Conservation (phyloP, 2,888 invertebrate genomes). For the Augochlorella aurata region DNA sequence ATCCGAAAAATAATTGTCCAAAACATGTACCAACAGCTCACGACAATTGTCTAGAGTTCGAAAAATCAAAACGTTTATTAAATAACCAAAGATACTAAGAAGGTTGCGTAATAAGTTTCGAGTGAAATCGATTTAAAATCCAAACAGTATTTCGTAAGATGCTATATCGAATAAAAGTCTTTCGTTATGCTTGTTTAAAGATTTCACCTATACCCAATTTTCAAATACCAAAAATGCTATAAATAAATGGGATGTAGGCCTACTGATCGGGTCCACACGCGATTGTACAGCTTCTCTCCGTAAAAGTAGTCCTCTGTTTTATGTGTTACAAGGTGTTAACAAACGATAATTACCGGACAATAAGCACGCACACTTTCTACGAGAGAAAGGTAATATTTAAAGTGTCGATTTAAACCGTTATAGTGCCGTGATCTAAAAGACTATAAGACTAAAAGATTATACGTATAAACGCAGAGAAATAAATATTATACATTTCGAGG, state of each 20-base stretch:
- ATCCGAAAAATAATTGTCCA: background rate
- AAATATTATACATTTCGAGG: background rate
- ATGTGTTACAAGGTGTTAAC: slow-evolving; percentile 1
- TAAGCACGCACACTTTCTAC: slow-evolving; percentile 9
- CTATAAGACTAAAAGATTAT: no score
- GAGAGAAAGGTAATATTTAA: background rate
- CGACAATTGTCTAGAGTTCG: background rate
- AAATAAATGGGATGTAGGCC: background rate
- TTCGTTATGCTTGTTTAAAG: background rate
- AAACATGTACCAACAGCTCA: background rate
- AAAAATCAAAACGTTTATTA: background rate
- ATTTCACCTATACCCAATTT: background rate
- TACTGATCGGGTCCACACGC: no score
- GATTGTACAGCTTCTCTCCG: background rate
- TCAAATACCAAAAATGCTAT: background rate
- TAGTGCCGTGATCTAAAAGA: slow-evolving; percentile 11
- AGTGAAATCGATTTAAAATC: background rate
- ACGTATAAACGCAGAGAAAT: background rate
- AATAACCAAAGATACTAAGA: background rate
- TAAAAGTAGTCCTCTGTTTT: background rate
- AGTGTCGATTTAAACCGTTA: slow-evolving; percentile 6
- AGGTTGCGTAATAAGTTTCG: background rate
- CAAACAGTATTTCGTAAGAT: no score
- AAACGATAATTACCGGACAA: slow-evolving; percentile 7
- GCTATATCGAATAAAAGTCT: background rate